Conservation (phyloP, 2,113 vertebrate genomes). For the Tragelaphus strepsiceros region DNA sequence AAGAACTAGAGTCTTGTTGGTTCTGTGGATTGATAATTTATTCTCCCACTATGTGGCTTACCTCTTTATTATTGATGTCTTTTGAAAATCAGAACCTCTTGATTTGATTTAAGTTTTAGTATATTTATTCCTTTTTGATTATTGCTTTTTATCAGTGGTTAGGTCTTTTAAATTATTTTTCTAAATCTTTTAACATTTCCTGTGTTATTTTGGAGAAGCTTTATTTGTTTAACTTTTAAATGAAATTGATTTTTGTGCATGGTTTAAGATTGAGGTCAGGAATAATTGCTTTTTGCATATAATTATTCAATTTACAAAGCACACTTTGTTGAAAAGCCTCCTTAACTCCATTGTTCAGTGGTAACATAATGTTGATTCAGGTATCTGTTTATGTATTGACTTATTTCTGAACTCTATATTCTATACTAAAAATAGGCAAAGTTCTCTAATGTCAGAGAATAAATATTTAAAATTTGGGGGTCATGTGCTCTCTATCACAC, state of each 20-base stretch:
- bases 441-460: background rate
- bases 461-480: background rate
- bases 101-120: background rate
- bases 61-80: background rate
- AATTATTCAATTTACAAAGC: background rate
- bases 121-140: background rate
- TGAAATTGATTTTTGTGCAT: background rate
- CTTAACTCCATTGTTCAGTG: background rate
- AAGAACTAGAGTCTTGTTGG: background rate
- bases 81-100: background rate
- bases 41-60: background rate
- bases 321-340: background rate
- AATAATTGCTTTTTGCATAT: background rate
- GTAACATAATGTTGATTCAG: background rate
- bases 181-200: background rate
- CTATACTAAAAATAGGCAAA: background rate
- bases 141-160: background rate
- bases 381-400: background rate
- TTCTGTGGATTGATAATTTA: background rate
- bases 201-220: background rate
- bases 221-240: background rate
- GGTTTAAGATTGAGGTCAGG: background rate
- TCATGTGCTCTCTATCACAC: background rate
- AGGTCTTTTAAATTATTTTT: background rate
- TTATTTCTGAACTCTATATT: background rate